Base-by-base conservation (phyloP, 64 coral and sea anemone genomes). In the Hydrozoanthus tunicans region DNA sequence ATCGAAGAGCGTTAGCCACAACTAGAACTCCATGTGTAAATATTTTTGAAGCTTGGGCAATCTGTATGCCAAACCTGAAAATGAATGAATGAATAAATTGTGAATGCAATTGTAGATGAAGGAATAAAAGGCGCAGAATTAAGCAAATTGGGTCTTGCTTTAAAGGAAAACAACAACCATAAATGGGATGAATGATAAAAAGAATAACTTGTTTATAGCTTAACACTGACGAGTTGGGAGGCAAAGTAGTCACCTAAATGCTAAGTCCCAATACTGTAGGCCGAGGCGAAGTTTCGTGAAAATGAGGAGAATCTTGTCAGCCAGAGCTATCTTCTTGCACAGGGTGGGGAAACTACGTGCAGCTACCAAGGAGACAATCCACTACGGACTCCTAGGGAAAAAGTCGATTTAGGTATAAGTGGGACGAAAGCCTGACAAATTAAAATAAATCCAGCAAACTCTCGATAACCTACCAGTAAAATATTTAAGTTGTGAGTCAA, bases 251-350 rank as follows among this genome's bases (percentile, higher is more conserved):
- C 32, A 62, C 91, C 91, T 93, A 52, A 70, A 79, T 78, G 82
- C 91, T 53, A 93, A 17, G 68, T 86, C 82, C 58, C 70, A 86
- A 24, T 93, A 79, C 55, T 93, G 81, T 69, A 93, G 85, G 9
- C 81, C 91, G 80, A 93, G 91, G 58, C 91, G 9, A 27, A 88
- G 60, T 52, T 93, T 93, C 91, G 85, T 92, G 5, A 92, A 57
- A 57, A 92, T 59, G 6, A 92, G 67, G 13, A 92, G 70, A 15
- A 86, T 52, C 62, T 93, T 93, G 75, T 86, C 82, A 62, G 58
- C 62, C 17, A 17, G 4, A 32, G 5, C 70, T 64, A 93, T 27
- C 59, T 66, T 82, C 24, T 93, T 86, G 83, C 68, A 82, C 8
- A 93, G 7, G 54, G 69, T 77, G 11, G 82, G 62, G 2, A 91